Evolutionary conservation across 92 coral and sea anemone genomes (phyloP), one percentile per base, ranked within the genome.

Genomic region (Bergia sp.): DNA sequence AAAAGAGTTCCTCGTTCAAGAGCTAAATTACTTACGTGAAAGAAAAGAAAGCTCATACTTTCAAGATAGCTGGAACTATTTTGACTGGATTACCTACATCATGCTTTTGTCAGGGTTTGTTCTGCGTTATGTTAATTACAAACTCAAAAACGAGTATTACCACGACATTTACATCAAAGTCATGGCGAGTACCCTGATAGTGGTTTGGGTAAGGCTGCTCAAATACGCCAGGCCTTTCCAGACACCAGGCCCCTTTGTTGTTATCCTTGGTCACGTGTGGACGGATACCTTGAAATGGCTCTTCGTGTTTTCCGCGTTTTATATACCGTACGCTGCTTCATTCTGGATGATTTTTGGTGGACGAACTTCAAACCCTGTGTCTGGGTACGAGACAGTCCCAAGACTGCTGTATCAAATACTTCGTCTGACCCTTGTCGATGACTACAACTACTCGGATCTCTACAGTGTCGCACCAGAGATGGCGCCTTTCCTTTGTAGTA

Each of bases 271-370:
- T 64, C 90, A 90, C 85, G 81, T 93, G 29, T 80, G 89, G 2
- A 89, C 80, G 1, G 96, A 93, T 89, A 89, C 94, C 3, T 37
- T 91, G 43, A 89, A 92, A 89, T 93, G 90, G 88, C 88, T 79
- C n/a, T 91, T 93, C 76, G 87, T 93, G 72, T 86, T 86, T 61
- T 82, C 55, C 18, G 75, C 90, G 91, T 93, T 93, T 41, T 91
- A 89, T 83, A 90, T 93, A 75, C 96, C 96, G 43, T 93, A 89
- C 66, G 87, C 94, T 2, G 92, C 89, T 15, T 90, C 94, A 3
- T 93, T 93, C 58, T 93, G 94, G 94, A 93, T 93, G 94, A 44
- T 93, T 64, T 93, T 93, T 81, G 92, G 96, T 20, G 86, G 80
- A 23, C 81, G 85, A 45, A 86, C 86, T 57, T 39, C 58, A 11